Evolutionary conservation across 2,888 invertebrate genomes (phyloP).

Genomic region (Dicyrtoma fusca): DNA sequence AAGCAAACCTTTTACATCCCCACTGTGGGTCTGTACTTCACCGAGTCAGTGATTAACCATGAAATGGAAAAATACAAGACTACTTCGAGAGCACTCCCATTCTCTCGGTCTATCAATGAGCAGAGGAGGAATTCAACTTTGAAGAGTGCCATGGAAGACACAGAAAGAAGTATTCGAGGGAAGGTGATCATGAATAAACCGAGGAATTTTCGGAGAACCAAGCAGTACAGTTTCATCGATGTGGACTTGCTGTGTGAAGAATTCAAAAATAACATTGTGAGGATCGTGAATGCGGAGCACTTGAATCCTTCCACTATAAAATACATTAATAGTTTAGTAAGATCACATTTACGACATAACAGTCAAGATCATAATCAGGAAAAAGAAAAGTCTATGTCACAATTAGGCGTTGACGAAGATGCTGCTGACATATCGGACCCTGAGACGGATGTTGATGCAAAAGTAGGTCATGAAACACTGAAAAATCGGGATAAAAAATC

Average conservation of each 20-base stretch:
- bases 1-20: slow-evolving; percentile 11
- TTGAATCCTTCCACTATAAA: background rate
- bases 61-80: background rate
- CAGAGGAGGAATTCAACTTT: too few relatives aligned
- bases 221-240: slow-evolving; percentile 13
- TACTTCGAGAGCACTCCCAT: background rate
- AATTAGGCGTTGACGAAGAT: too few relatives aligned
- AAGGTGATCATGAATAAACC: slow-evolving; percentile 10
- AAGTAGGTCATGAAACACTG: too few relatives aligned
- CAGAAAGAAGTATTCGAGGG: background rate
- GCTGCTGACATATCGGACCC: too few relatives aligned
- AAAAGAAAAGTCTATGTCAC: too few relatives aligned
- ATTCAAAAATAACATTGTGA: background rate
- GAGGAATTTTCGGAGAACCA: slow-evolving; percentile 1
- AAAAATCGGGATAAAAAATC: too few relatives aligned
- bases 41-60: background rate
- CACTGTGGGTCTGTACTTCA: slow-evolving; percentile 5
- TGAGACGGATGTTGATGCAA: too few relatives aligned
- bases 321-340: background rate
- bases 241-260: slow-evolving; percentile 1
- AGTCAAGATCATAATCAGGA: background rate
- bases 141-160: slow-evolving; percentile 1
- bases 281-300: slow-evolving; percentile 14
- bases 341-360: background rate
- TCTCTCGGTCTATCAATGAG: background rate